A percentile compares a stretch with the other conserved stretches of the same genome.
Conservation (phyloP, 1,140 invertebrate species). For the Hesperophylax magnus region DNA sequence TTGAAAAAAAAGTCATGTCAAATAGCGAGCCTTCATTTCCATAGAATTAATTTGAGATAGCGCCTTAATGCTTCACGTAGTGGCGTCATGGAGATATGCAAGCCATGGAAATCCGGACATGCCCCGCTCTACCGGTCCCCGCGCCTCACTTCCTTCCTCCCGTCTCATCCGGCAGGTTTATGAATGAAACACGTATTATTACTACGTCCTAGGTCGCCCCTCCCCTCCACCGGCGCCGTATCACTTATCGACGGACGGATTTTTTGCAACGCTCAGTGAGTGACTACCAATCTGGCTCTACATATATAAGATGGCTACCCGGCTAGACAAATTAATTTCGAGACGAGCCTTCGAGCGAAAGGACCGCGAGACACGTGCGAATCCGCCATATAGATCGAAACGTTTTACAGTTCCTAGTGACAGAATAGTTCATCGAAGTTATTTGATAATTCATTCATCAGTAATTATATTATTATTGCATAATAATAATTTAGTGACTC, state of each 20-base stretch:
- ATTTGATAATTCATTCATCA: no score
- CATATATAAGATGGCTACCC: neutral
- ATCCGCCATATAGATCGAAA: no score
- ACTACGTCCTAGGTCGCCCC: neutral
- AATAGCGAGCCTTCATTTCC: no score
- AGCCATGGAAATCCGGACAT: conserved; percentile 8
- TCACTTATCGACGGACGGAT: neutral
- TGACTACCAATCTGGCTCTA: neutral
- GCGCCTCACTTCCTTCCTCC: neutral
- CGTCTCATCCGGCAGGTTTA: neutral
- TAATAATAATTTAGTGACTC: neutral
- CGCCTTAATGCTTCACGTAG: neutral
- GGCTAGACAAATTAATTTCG: conserved; percentile 18
- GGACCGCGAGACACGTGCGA: conserved; percentile 3
- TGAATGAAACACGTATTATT: conserved; percentile 7
- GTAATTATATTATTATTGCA: neutral
- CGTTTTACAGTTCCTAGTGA: no score
- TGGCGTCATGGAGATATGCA: neutral
- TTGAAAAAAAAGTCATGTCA: no score
- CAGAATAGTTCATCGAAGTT: no score
- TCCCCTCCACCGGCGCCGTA: neutral
- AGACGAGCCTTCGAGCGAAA: conserved; percentile 6
- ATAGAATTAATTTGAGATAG: no score
- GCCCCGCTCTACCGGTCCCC: neutral
- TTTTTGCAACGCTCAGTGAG: neutral